Conservation (phyloP, 2,888 invertebrate species). For the Caenorhabditis doughertyi region DNA sequence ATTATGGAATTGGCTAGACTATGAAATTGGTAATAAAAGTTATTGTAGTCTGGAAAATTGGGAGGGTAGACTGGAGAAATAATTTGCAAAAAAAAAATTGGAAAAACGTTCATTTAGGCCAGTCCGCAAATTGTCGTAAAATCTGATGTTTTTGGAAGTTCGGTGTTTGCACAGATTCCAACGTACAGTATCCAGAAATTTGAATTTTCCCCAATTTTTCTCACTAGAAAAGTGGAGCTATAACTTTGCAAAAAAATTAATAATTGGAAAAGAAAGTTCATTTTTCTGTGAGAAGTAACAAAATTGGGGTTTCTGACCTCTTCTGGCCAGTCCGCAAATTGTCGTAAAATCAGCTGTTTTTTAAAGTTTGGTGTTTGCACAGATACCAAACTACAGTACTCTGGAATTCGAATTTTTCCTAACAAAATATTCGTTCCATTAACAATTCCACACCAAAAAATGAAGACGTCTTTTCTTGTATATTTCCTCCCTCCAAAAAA, state of each 20-base stretch:
- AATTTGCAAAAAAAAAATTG: too few species aligned
- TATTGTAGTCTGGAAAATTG: not conserved
- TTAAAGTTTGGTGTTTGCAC: too few species aligned
- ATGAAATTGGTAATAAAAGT: not conserved
- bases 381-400: too few species aligned
- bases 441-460: slow-evolving; percentile 10
- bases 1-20: not conserved
- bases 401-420: not conserved
- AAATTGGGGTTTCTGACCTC: too few species aligned
- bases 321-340: too few species aligned
- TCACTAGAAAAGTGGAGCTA: too few species aligned
- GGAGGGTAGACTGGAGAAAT: not conserved
- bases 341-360: too few species aligned
- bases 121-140: too few species aligned
- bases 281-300: too few species aligned
- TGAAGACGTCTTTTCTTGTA: not conserved
- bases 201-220: too few species aligned
- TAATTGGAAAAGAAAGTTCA: not conserved
- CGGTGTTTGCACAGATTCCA: not conserved
- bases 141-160: not conserved
- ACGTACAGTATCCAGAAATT: not conserved
- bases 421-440: too few species aligned
- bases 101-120: too few species aligned
- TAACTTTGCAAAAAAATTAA: not conserved
- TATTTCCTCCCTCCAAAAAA: not conserved